Conservation (phyloP, 2,113 vertebrate genomes). For the Suricata suricatta region DNA sequence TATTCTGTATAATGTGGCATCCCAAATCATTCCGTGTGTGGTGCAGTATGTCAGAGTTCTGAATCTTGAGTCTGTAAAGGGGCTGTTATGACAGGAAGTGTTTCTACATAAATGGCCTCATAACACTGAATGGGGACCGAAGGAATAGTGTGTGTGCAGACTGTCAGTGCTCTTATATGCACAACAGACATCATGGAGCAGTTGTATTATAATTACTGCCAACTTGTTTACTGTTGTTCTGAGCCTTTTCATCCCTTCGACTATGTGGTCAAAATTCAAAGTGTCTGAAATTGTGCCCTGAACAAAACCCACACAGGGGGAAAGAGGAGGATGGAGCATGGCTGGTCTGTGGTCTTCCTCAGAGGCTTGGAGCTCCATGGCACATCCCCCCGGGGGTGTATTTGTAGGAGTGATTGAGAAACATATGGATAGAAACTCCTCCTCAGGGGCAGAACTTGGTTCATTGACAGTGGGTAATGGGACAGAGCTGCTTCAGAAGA, state of each 20-base stretch:
- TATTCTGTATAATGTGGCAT: background rate
- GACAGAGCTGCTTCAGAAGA: background rate
- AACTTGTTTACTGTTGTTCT: conserved; percentile 43
- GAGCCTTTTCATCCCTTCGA: conserved; percentile 30
- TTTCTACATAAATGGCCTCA: background rate
- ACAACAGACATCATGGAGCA: background rate
- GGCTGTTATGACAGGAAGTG: background rate
- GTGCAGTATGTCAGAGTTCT: background rate
- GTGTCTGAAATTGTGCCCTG: conserved; percentile 5
- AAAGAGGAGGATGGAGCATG: background rate
- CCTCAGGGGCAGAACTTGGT: background rate
- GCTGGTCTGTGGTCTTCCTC: background rate
- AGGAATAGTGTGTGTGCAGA: background rate
- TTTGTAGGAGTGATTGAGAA: background rate
- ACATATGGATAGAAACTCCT: background rate
- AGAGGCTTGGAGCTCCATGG: background rate
- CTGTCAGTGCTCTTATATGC: background rate
- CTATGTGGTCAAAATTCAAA: background rate
- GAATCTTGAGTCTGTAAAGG: background rate
- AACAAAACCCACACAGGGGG: background rate
- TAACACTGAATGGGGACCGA: background rate
- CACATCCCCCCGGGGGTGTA: rapidly evolving
- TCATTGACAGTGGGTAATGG: background rate
- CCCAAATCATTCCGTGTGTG: background rate
- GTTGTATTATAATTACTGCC: background rate